These are phyloP conservation scores for Hephaestus fuliginosus DNA, from an alignment of 2,797 vertebrate species.

Conservation along the genomic window DNA sequence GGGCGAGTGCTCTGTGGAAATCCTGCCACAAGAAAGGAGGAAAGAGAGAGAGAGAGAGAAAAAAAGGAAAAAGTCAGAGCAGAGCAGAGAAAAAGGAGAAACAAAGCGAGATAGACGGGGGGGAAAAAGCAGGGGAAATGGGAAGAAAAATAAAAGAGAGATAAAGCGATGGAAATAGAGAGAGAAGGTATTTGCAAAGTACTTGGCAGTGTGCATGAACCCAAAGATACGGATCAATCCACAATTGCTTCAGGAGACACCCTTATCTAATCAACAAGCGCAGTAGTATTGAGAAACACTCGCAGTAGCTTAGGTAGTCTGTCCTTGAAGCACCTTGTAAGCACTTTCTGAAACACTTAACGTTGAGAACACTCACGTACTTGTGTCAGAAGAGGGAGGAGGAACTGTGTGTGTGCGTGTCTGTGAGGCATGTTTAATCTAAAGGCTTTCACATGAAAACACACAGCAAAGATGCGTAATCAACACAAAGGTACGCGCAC, in stretches of 20 bases:
- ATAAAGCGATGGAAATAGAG: conserved; percentile 23
- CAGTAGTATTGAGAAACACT: conserved; percentile 54
- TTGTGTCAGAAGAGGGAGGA: conserved; percentile 12
- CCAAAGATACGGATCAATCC: conserved; percentile 68
- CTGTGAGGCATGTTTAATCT: conserved; percentile 29
- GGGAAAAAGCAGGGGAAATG: conserved; percentile 2
- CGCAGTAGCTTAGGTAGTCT: conserved; percentile 50
- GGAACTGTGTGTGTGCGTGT: conserved; percentile 10
- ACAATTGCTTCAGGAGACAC: conserved; percentile 64
- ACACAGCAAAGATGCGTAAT: neutral
- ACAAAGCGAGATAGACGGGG: conserved; percentile 12
- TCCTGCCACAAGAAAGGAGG: conserved; percentile 80
- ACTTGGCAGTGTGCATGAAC: conserved; percentile 49
- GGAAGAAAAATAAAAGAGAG: neutral
- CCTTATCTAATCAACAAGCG: conserved; percentile 74
- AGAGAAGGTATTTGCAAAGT: conserved; percentile 45
- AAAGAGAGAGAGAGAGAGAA: conserved; percentile 7
- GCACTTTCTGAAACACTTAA: conserved; percentile 52
- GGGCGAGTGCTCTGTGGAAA: conserved; percentile 96
- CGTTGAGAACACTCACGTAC: conserved; percentile 17
- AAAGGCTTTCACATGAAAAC: conserved; percentile 19
- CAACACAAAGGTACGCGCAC: neutral
- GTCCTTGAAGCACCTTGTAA: conserved; percentile 71
- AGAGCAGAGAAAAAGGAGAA: conserved; percentile 28
- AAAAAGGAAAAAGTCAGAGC: conserved; percentile 11